Base-by-base conservation (phyloP, 2,113 vertebrate genomes). In the Arothron firmamentum region DNA sequence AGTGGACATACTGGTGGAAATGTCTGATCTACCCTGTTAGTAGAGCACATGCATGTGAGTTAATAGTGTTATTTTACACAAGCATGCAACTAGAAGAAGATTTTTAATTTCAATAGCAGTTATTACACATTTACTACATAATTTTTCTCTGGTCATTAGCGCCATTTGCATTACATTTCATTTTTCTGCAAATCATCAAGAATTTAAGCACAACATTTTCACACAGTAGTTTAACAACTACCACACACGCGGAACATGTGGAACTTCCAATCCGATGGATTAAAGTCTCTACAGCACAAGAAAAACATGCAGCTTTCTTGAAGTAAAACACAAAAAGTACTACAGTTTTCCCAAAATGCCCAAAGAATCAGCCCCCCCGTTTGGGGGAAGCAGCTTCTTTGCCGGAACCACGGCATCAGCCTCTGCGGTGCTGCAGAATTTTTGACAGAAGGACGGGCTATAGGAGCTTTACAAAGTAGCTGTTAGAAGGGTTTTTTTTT, bases 321-420 rank as follows among this genome's bases (percentile, higher is more conserved):
- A 38, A 9, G 12, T 38, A 11, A 4, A 38, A 38, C 34, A 38
- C 34, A 38, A 38, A 11, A 38, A 38, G 34, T 38, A 38, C 34
- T 31, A 28, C 28, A 38, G 34, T 38, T 38, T 38, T 38, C 34
- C 34, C 8, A 38, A 38, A 69, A 65, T 52, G 70, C 34, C 52
- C 63, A 81, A 74, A 74, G 68, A 77, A 79, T 45, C 38, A 12
- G 61, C 62, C 10, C 17, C 19, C 34, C 61, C 52, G 23, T 48
- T 52, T 28, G n/a, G 17, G 57, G 61, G 59, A 56, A 15, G 54
- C 59, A 19, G 54, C 42, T 77, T 87, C 74, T 83, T 80, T 83
- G 78, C 56, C 59, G 72, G 78, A 83, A 78, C 69, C 80, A 52
- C 41, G 34, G 4, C 34, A 38, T 38, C 34, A 38, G 34, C 34